Evolutionary conservation across 37 sponge, comb jelly and placozoan genomes (phyloP), one percentile per base, ranked within the genome.

Genomic region (Tethya wilhelma): DNA sequence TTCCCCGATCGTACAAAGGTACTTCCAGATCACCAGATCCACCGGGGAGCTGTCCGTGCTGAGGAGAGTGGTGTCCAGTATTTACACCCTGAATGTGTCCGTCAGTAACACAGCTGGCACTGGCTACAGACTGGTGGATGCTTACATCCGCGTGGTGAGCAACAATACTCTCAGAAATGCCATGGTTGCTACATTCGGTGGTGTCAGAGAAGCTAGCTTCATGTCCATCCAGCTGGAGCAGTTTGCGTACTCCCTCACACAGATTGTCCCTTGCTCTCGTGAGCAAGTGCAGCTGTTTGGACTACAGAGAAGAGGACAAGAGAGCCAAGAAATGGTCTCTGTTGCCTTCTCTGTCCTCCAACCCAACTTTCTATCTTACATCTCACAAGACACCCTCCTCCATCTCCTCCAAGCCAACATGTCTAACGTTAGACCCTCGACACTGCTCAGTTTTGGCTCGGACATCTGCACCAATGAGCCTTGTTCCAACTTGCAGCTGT

Each of bases 401-500:
- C 74, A 78, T 14, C 44, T 46, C 12, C 53, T 86, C 2, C 23
- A 0, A 0, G 38, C 66, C 33, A 43, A 65, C 39, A 1, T n/a
- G n/a, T n/a, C 57, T 5, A 22, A 44, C 3, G 12, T 56, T 29
- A 42, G 3, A 1, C 38, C 26, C 38, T 38, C 53, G 14, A 42
- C 44, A 14, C 31, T 44, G 37, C 30, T 69, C 12, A 28, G 32
- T 12, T 66, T 65, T 22, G 64, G 37, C 29, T 44, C 56, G 0
- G 73, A 71, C 55, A 33, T 56, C 4, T 90, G 90, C 53, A 7
- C 26, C 32, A 4, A 38, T 7, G 67, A 82, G 4, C 84, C 74
- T 7, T 90, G 90, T 37, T 57, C 55, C 8, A 66, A 84, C 56
- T 64, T 79, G 0, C 85, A 84, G 42, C 64, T 7, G 19, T 90